Base-by-base conservation (phyloP, 64 coral and sea anemone genomes). In the Actinia equina region DNA sequence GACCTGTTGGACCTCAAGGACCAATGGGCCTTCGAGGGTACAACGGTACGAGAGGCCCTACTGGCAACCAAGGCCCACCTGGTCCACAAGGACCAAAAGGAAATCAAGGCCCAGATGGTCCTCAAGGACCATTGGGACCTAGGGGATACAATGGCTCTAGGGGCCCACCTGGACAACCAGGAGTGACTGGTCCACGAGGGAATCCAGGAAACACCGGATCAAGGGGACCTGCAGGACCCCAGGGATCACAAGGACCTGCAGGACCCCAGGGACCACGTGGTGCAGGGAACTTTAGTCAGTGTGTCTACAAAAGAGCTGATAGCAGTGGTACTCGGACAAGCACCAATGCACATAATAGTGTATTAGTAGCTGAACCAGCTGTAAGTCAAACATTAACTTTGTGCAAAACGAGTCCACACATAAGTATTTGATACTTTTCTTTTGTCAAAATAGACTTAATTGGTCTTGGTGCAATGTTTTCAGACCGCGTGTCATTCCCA, bases 201-300 rank as follows among this genome's bases (percentile, higher is more conserved):
- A 67, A 49, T 45, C 52, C 23, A 7, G 91, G 91, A 19, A 77
- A 56, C 19, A 82, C 53, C n/a, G 91, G 91, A 45, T 80, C 20
- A 69, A 49, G 37, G n/a, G 91, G 91, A 52, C 18, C 64, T 3
- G 46, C 16, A 59, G 90, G 90, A 71, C 51, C 14, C 11, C 80
- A 63, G 7, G 91, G 91, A 43, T 52, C 64, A 14, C 67, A 8
- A 83, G 91, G 91, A 79, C 46, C 80, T 17, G 25, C 8, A 14
- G 91, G 91, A 57, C 67, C 80, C 11, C 53, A 22, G 82, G 91
- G 91, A 79, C 62, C 64, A 6, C 81, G 37, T 12, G 91, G 86
- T 83, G 82, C 37, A 9, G 91, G 64, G 18, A 88, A 88, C 49
- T 92, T 92, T 49, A 92, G 64, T 60, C 80, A 84, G 46, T 92